These are phyloP conservation scores for Lochmaea capreae DNA, from an alignment of 2,888 invertebrate genomes.

Conservation along the genomic window DNA sequence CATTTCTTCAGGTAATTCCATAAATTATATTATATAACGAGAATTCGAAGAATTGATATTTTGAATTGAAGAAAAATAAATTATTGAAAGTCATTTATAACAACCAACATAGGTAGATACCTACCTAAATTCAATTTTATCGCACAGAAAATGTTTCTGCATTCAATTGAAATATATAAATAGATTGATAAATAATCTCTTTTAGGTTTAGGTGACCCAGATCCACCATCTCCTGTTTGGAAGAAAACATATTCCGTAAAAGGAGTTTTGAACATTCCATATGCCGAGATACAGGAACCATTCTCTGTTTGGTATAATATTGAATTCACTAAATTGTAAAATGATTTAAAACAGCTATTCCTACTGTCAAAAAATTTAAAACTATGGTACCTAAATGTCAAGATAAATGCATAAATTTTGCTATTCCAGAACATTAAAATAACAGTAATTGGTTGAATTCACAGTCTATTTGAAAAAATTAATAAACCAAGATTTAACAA, in stretches of 20 bases:
- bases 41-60: not conserved
- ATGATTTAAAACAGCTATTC: too few relatives aligned
- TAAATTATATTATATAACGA: not conserved
- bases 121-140: too few relatives aligned
- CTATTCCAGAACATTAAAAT: too few relatives aligned
- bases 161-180: not conserved
- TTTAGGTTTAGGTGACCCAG: slow-evolving; percentile 31
- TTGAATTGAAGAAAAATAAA: too few relatives aligned
- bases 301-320: slow-evolving; percentile 82
- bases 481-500: too few relatives aligned
- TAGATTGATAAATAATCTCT: not conserved
- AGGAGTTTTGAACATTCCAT: slow-evolving; percentile 87
- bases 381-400: not conserved
- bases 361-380: not conserved
- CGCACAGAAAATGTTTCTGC: too few relatives aligned
- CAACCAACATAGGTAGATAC: not conserved
- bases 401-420: too few relatives aligned
- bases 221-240: slow-evolving; percentile 66
- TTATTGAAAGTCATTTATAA: not conserved
- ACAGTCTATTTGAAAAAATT: too few relatives aligned
- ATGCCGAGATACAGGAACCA: slow-evolving; percentile 93
- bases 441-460: too few relatives aligned
- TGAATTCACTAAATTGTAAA: not conserved
- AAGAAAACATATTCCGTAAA: slow-evolving; percentile 79
- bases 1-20: slow-evolving; percentile 5